Evolutionary conservation across 53 echinoderm and acorn worm species (phyloP).

Genomic region (Holothuria scabra): DNA sequence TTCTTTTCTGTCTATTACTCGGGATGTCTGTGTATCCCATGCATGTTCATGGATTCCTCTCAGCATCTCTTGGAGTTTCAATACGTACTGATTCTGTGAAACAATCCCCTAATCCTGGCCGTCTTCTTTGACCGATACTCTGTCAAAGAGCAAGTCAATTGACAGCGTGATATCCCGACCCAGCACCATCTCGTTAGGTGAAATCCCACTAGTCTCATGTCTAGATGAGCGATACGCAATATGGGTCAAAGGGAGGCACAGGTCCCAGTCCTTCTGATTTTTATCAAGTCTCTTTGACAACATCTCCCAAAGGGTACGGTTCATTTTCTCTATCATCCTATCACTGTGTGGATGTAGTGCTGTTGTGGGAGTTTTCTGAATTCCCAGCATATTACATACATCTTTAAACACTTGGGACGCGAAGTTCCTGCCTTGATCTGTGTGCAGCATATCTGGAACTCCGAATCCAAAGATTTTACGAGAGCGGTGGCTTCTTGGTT

Average conservation of each 20-base stretch:
- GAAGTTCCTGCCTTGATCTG: constrained; percentile 61
- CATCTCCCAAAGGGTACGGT: constrained; percentile 45
- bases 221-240: constrained; percentile 16
- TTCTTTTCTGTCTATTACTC: neutral
- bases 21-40: neutral
- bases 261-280: constrained; percentile 49
- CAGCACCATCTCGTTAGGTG: constrained; percentile 13
- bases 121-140: too few species aligned
- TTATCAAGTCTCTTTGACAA: constrained; percentile 43
- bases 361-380: constrained; percentile 55
- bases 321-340: constrained; percentile 49
- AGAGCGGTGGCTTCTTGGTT: constrained; percentile 29
- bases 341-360: constrained; percentile 55
- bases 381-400: constrained; percentile 38
- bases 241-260: neutral
- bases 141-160: neutral
- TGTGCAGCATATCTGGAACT: constrained; percentile 31
- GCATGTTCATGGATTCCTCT: neutral
- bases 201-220: constrained; percentile 9
- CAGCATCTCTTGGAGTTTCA: constrained; percentile 3
- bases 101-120: neutral
- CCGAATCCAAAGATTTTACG: constrained; percentile 46
- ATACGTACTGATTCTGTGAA: neutral
- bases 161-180: neutral
- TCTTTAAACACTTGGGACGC: constrained; percentile 39